A percentile compares a stretch with the other conserved stretches of the same genome.
Conservation (phyloP, 2,888 invertebrate genomes). For the Altica lythri region DNA sequence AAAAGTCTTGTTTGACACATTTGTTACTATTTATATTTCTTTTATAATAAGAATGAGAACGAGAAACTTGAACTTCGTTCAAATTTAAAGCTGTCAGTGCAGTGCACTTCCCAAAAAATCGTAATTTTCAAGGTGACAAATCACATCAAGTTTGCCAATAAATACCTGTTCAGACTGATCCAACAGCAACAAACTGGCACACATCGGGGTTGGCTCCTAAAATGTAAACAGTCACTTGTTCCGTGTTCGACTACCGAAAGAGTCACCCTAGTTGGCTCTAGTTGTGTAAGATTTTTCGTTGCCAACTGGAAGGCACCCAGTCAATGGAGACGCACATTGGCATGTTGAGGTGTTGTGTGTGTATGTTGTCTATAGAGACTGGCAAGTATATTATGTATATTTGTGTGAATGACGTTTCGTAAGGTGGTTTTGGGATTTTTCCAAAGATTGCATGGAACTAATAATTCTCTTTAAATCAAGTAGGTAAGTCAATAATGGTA, state of each 20-base stretch:
- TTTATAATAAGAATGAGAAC: too few species aligned
- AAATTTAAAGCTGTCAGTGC: too few species aligned
- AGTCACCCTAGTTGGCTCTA: constrained; percentile 53
- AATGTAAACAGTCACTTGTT: constrained; percentile 36
- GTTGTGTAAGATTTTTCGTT: constrained; percentile 45
- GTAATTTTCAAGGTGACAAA: neutral
- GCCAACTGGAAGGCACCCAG: constrained; percentile 49
- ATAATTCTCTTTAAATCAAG: constrained; percentile 10
- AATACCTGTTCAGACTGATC: constrained; percentile 9
- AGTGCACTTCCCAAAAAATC: neutral
- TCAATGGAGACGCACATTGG: constrained; percentile 43
- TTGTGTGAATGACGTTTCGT: constrained; percentile 15
- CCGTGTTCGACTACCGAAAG: constrained; percentile 22
- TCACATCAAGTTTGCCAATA: neutral
- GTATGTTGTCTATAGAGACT: constrained; percentile 9
- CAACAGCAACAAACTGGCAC: constrained; percentile 25
- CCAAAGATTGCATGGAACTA: constrained; percentile 29
- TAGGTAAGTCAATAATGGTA: constrained; percentile 7
- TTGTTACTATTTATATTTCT: too few species aligned
- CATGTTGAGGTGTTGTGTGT: constrained; percentile 26
- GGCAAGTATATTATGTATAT: constrained; percentile 7
- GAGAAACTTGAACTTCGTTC: too few species aligned
- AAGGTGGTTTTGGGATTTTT: constrained; percentile 35
- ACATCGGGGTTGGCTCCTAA: constrained; percentile 36
- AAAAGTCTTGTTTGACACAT: too few species aligned